A percentile compares a stretch with the other conserved stretches of the same genome.
These are phyloP conservation scores for Zaprionus inermis DNA, from an alignment of 1,140 invertebrate species.

Conservation along the genomic window DNA sequence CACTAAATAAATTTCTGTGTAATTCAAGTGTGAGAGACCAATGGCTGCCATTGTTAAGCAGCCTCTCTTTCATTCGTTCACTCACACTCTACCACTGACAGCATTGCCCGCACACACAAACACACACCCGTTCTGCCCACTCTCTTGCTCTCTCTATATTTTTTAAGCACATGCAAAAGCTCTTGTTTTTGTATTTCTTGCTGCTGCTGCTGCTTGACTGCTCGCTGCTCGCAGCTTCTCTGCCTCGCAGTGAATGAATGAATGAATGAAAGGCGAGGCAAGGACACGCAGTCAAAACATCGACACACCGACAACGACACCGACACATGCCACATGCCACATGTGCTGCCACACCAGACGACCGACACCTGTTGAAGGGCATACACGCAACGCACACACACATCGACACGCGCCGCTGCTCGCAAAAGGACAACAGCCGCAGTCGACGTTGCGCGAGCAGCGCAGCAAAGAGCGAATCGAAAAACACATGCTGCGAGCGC, in stretches of 20 bases:
- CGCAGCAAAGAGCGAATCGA: conserved; percentile 22
- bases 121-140: background rate
- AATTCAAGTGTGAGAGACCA: conserved; percentile 39
- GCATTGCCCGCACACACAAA: background rate
- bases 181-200: conserved; percentile 24
- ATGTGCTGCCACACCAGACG: conserved; percentile 48
- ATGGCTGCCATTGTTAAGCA: conserved; percentile 26
- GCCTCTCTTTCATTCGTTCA: background rate
- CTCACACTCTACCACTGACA: background rate
- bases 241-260: conserved; percentile 38
- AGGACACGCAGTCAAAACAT: conserved; percentile 67
- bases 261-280: conserved; percentile 52
- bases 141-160: background rate
- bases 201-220: background rate
- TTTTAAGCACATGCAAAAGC: conserved; percentile 24
- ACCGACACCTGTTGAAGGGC: conserved; percentile 71
- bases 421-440: conserved; percentile 68
- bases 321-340: conserved; percentile 53
- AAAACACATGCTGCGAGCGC: conserved; percentile 45
- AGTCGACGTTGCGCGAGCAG: conserved; percentile 22
- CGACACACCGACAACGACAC: conserved; percentile 7
- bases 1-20: conserved; percentile 48
- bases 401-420: conserved; percentile 63
- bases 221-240: conserved; percentile 1
- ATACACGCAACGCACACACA: conserved; percentile 40